Evolutionary conservation across 2,797 vertebrate species (phyloP), one percentile per base, ranked within the genome.

Genomic region (Polyboroides typus): DNA sequence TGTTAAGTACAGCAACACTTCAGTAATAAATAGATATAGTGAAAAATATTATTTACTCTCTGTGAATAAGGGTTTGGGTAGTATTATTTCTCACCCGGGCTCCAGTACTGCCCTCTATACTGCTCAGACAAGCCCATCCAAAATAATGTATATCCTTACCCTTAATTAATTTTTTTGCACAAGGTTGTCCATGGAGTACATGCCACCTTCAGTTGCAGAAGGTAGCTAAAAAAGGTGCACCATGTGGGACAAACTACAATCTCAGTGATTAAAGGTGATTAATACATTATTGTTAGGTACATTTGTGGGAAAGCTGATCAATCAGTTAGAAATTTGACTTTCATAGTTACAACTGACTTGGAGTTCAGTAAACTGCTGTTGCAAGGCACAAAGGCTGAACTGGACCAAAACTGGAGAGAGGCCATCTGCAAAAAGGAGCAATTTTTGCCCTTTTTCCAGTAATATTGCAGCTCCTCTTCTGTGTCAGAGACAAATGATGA

Each of bases 221-320:
- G 0, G 11, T 15, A 38, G 17, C 12, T 56, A 53, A 29, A 58
- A 29, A 48, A 23, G 11, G 4, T 34, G 34, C 3, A 26, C 7
- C 6, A 1, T 2, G 4, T 25, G 56, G 31, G 34, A 17, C 31
- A 56, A 29, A 23, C 4, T 3, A 3, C 20, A 11, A 3, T 3
- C 29, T 15, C 1, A 0, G 0, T 3, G 6, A 33, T 18, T 63
- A 15, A 59, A 55, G 47, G 42, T 23, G 42, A 12, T 47, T 10
- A 15, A 9, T 8, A 1, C 1, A 2, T 19, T 17, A 29, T 18
- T 55, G 15, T 27, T 44, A 44, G 53, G 13, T 7, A 14, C n/a
- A 10, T 21, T 22, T 9, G 5, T 23, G 59, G 34, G 21, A 47
- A 66, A 76, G 34, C 15, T 62, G 67, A 52, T 50, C 56, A 48